Evolutionary conservation across 2,888 invertebrate genomes (phyloP), one percentile per base, ranked within the genome.

Genomic region (Lasiommata megera): DNA sequence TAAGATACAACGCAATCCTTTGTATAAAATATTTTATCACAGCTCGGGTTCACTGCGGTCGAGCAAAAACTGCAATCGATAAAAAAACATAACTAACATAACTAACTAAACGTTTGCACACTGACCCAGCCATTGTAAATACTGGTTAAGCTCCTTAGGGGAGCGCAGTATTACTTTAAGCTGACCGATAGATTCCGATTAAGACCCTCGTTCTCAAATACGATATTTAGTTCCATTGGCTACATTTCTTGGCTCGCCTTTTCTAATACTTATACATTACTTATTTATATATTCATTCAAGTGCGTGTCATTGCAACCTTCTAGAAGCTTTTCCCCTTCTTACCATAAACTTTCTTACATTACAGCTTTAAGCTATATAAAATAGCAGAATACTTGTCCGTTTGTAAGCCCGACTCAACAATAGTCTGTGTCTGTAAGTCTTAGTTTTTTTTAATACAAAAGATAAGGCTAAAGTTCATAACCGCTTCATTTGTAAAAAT

Each of bases 121-220:
- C 44, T 17, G 48, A 43, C 17, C 43, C 54, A 31, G 54, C 54
- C 54, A 50, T 37, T 50, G 58, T 58, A 54, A 54, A 58, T 54
- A 54, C 54, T 31, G 43, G 54, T 44, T 54, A 58, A 37, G 54
- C 43, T 48, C 43, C 54, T 58, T 58, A 36, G 48, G 34, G 58
- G 46, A 46, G 48, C 37, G 36, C 28, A 43, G 50, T 29, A 58
- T 31, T 36, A 34, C 54, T 58, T 46, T 48, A 48, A 48, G 36
- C 48, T 18, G 37, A 48, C 48, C 48, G 36, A 48, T 48, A 48
- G 23, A 37, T 48, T 48, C 36, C 36, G 48, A 48, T 36, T 48
- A 37, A 48, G 37, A 23, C 48, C 36, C 36, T 48, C 37, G 36
- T 18, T 48, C 36, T 36, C 36, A 37, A 48, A 48, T 48, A 37